Percentiles rank a stretch among this genome's conserved stretches.
phyloP scores from a whole-genome alignment of 30 jellyfish, hydroid and myxozoan species.

The Chrysaora quinquecirrha region DNA sequence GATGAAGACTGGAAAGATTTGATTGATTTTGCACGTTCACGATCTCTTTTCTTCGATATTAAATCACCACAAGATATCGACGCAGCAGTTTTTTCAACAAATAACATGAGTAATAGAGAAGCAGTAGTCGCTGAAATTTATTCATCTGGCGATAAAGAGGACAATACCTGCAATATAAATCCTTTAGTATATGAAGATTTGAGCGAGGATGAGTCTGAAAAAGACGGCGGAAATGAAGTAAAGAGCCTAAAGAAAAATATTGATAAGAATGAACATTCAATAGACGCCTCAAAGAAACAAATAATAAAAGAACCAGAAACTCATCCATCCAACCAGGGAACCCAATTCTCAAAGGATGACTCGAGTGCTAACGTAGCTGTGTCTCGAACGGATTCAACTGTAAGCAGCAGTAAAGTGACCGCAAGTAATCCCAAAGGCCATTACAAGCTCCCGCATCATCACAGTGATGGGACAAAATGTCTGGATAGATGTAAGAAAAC shows the following conservation, averaged over 20 bases:
- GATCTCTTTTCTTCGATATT: constrained; percentile 54
- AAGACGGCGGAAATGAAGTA: not conserved
- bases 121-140: no score
- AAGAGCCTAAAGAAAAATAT: not conserved
- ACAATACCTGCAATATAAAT: not conserved
- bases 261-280: not conserved
- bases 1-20: constrained; percentile 91
- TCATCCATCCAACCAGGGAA: not conserved
- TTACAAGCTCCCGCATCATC: constrained; percentile 5
- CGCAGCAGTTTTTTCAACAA: constrained; percentile 25
- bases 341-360: not conserved
- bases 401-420: not conserved
- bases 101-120: not conserved
- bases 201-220: not conserved
- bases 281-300: not conserved
- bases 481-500: constrained; percentile 5
- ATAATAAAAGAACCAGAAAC: not conserved
- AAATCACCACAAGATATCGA: constrained; percentile 37
- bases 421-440: not conserved
- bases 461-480: constrained; percentile 17
- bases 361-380: not conserved
- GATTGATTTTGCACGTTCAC: constrained; percentile 72
- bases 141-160: not conserved
- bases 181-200: no score
- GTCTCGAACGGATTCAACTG: not conserved